Base-by-base conservation (phyloP, 2,797 vertebrate species). In the Malurus leucopterus region DNA sequence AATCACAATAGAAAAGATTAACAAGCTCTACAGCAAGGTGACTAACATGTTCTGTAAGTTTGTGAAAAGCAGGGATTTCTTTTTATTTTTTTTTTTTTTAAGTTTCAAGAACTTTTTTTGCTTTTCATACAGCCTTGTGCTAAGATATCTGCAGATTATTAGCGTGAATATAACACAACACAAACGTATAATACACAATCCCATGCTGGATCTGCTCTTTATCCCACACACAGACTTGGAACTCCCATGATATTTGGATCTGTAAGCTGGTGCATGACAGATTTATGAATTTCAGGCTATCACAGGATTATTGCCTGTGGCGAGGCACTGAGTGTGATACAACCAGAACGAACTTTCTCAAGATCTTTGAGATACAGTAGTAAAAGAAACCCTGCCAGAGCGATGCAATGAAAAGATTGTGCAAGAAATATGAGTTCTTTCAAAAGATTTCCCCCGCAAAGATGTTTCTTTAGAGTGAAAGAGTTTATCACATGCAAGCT, bases 281-380 rank as follows among this genome's bases (percentile, higher is more conserved):
- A 47, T 82, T 93, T 68, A 81, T 76, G 81, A 64, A 79, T 92
- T 73, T 88, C 64, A 79, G 38, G 34, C 34, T 76, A 19, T 61
- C 65, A 79, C 53, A 61, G 16, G 47, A 84, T 59, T 82, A 68
- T 61, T 2, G 6, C 47, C 36, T 61, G 14, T 55, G 50, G 71
- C 64, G 89, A 76, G 38, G 29, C 55, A 44, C 20, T 68, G 20
- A 74, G 84, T 1, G 4, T 15, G 41, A 59, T 10, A 23, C 19
- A 82, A 16, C 16, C 69, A 87, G 75, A 55, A 54, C 15, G 18
- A 15, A 34, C 27, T 86, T 90, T 64, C 72, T 74, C 54, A 80
- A 65, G 69, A 47, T 80, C 68, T 61, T 62, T 6, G 11, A 68
- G 69, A 89, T 50, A 44, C 2, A 51, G 47, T 10, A 68, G 61